Evolutionary conservation across 2,888 invertebrate species (phyloP).

Genomic region (Apoda limacodes): DNA sequence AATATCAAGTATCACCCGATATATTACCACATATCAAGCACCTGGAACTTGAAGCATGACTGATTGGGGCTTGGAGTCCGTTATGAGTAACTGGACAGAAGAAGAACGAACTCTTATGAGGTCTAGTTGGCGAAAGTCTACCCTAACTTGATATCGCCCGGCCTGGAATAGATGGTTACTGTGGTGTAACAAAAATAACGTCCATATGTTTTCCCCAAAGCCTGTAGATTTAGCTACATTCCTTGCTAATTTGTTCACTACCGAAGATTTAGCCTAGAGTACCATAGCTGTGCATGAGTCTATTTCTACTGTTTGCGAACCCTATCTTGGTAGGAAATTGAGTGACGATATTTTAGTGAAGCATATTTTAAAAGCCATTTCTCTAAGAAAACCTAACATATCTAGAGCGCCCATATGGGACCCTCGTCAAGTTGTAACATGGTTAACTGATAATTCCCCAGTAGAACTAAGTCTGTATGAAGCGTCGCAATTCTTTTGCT

Average conservation of each 20-base stretch:
- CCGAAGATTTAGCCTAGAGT: conserved; percentile 6
- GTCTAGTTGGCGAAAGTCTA: conserved; percentile 12
- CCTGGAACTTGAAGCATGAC: conserved; percentile 11
- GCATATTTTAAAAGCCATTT: conserved; percentile 8
- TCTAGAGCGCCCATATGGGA: conserved; percentile 7
- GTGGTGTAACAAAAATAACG: conserved; percentile 4
- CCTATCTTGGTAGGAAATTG: conserved; percentile 1
- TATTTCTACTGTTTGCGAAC: conserved; percentile 10
- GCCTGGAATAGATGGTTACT: conserved; percentile 7
- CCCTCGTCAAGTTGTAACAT: conserved; percentile 6
- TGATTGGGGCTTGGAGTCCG: conserved; percentile 17
- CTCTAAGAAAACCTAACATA: conserved; percentile 4
- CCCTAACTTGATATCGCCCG: conserved; percentile 6
- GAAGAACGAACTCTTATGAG: conserved; percentile 9
- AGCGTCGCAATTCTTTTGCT: conserved; percentile 3
- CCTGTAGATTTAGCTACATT: conserved; percentile 7
- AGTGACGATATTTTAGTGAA: conserved; percentile 6
- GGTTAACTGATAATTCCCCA: conserved; percentile 3
- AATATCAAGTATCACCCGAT: conserved; percentile 11
- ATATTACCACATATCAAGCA: conserved; percentile 12
- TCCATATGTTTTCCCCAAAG: conserved; percentile 3
- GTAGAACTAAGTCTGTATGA: conserved; percentile 6
- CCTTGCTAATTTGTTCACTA: conserved; percentile 6
- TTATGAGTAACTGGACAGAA: conserved; percentile 7
- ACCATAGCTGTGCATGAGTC: conserved; percentile 17